Evolutionary conservation across 2,113 vertebrate genomes (phyloP).

Genomic region (Dermatemys mawii): DNA sequence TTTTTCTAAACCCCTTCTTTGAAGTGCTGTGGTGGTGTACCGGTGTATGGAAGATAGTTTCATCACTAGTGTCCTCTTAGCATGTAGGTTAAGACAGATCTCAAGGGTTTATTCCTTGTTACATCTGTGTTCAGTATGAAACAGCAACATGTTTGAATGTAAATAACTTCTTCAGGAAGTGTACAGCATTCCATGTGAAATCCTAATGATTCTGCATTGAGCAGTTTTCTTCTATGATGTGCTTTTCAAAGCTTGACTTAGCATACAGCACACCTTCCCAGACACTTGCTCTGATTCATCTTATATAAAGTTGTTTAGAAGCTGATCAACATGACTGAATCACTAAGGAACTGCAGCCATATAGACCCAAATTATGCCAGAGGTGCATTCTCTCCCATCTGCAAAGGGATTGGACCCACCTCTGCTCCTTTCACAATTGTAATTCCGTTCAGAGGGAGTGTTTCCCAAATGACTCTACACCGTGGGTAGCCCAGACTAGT

Average conservation of each 20-base stretch:
- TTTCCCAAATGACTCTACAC: neutral
- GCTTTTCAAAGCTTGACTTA: neutral
- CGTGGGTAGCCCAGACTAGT: neutral
- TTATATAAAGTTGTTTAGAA: neutral
- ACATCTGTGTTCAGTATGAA: neutral
- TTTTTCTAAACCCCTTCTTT: neutral
- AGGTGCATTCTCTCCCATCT: neutral
- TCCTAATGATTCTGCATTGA: neutral
- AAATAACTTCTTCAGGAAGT: neutral
- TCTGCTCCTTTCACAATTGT: neutral
- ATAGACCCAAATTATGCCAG: neutral
- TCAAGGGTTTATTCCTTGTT: neutral
- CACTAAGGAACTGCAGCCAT: neutral
- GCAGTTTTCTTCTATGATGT: neutral
- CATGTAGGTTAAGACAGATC: neutral
- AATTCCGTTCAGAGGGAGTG: neutral
- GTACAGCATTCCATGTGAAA: neutral
- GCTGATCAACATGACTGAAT: neutral
- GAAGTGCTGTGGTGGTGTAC: neutral
- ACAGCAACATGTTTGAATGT: neutral
- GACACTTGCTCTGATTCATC: neutral
- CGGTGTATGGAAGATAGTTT: neutral
- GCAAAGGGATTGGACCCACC: neutral
- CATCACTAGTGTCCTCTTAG: neutral
- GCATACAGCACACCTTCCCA: neutral